Conservation (phyloP, 1,140 invertebrate species). For the Pantala flavescens region DNA sequence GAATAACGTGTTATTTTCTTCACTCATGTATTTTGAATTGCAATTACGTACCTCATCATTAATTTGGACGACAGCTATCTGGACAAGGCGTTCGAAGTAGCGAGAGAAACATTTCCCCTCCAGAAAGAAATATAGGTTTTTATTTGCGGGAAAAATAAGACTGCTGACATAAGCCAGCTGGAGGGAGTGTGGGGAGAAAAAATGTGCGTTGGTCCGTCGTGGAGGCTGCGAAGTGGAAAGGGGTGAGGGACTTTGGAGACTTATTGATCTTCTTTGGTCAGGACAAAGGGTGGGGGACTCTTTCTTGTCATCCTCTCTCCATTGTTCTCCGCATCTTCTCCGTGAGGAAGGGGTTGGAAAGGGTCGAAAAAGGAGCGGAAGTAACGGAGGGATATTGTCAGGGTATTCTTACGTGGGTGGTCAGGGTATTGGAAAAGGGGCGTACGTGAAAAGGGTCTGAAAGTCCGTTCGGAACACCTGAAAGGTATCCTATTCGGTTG, state of each 20-base stretch:
- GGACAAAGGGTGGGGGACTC: neutral
- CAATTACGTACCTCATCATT: too few relatives aligned
- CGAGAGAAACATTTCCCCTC: too few relatives aligned
- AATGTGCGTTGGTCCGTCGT: neutral
- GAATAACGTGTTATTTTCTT: too few relatives aligned
- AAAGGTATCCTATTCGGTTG: too few relatives aligned
- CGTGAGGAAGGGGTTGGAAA: neutral
- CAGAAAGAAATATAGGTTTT: too few relatives aligned
- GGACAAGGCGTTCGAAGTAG: too few relatives aligned
- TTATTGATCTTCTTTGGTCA: slow-evolving; percentile 10
- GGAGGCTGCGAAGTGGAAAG: neutral
- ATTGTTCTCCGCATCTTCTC: neutral
- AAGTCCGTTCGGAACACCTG: too few relatives aligned
- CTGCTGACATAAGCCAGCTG: too few relatives aligned
- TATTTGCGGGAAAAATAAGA: too few relatives aligned
- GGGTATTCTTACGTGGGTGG: neutral
- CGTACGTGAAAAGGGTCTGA: too few relatives aligned
- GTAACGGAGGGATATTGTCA: neutral
- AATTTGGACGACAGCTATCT: too few relatives aligned
- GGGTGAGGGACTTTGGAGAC: neutral
- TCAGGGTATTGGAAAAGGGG: neutral
- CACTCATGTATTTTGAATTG: too few relatives aligned
- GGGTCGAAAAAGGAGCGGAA: neutral
- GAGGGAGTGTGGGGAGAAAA: neutral
- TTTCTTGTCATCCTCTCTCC: neutral